Percentiles rank a stretch among this genome's conserved stretches.
These are phyloP conservation scores for Thelaira solivaga DNA, from an alignment of 2,888 invertebrate species.

Conservation along the genomic window DNA sequence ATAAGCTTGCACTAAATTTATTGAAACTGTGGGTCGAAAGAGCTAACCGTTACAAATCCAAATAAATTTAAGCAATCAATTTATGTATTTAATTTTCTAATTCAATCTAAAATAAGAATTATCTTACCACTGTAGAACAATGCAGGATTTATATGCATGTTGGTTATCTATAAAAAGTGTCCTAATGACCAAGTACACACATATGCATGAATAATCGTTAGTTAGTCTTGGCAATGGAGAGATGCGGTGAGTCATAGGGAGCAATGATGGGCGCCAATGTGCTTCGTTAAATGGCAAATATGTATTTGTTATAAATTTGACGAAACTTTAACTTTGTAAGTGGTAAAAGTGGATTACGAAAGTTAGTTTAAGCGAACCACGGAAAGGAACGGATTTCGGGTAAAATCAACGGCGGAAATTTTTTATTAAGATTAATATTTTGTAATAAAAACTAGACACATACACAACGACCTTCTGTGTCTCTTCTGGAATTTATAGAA, in stretches of 20 bases:
- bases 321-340: slow-evolving; percentile 73
- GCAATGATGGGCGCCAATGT: slow-evolving; percentile 56
- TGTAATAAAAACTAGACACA: slow-evolving; percentile 24
- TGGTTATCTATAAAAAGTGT: slow-evolving; percentile 7
- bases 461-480: slow-evolving; percentile 31
- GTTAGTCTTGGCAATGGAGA: not conserved
- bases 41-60: not conserved
- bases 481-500: slow-evolving; percentile 15
- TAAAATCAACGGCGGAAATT: slow-evolving; percentile 66
- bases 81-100: not conserved
- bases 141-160: not conserved
- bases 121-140: not conserved
- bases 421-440: slow-evolving; percentile 10
- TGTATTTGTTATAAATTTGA: slow-evolving; percentile 65
- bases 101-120: no score
- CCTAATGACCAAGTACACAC: slow-evolving; percentile 46
- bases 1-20: not conserved
- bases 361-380: slow-evolving; percentile 78
- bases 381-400: slow-evolving; percentile 78
- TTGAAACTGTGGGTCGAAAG: not conserved
- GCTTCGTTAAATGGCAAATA: slow-evolving; percentile 48
- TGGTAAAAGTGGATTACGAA: slow-evolving; percentile 72
- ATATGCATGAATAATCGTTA: no score
- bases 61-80: not conserved
- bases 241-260: slow-evolving; percentile 37